Conservation (phyloP, 1,140 invertebrate species). For the Globodera rostochiensis region DNA sequence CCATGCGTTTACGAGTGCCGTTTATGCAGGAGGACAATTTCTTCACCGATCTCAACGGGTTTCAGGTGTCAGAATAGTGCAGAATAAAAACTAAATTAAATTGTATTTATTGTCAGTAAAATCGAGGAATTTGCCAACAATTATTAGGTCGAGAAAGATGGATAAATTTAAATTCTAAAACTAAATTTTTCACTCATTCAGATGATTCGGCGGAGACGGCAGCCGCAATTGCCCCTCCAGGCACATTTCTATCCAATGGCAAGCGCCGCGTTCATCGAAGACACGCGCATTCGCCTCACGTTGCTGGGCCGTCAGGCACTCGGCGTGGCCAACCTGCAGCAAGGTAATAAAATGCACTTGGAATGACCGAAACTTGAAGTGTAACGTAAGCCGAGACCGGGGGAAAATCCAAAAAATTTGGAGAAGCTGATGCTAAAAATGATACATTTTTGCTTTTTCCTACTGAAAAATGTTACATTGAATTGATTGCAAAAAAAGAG, state of each 20-base stretch:
- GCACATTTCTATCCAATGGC: constrained; percentile 94
- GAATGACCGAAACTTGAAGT: no score
- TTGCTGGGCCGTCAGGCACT: constrained; percentile 83
- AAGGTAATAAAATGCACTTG: constrained; percentile 47
- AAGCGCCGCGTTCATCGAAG: constrained; percentile 83
- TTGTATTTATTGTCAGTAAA: no score
- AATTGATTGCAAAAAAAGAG: no score
- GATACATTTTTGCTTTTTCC: no score
- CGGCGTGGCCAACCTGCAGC: constrained; percentile 77
- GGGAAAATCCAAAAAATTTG: no score
- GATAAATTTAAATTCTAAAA: no score
- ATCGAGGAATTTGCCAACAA: not conserved
- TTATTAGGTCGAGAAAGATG: not conserved
- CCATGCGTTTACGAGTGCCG: constrained; percentile 79
- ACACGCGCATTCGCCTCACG: constrained; percentile 75
- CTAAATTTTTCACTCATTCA: constrained; percentile 64
- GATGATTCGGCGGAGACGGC: constrained; percentile 81
- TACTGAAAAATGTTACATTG: no score
- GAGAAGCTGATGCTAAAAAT: no score
- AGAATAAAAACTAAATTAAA: no score
- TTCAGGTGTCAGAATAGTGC: constrained; percentile 72
- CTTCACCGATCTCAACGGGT: constrained; percentile 92
- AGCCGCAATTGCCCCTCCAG: constrained; percentile 86
- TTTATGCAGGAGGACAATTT: constrained; percentile 74
- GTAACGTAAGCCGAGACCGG: no score